These are phyloP conservation scores for Microcebus murinus DNA, from an alignment of 2,113 vertebrate species.

Conservation along the genomic window DNA sequence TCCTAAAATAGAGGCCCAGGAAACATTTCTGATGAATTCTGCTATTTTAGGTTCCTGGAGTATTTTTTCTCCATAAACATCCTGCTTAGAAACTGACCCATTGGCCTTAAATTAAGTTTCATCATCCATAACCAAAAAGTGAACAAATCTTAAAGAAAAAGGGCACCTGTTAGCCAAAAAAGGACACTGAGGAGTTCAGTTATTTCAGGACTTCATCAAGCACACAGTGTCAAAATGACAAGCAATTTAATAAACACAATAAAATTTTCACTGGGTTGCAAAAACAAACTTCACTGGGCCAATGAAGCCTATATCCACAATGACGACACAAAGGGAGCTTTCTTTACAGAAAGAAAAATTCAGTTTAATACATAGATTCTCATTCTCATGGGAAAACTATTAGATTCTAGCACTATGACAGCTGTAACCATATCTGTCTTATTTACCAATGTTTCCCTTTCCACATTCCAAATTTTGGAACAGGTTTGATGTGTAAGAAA, in stretches of 20 bases:
- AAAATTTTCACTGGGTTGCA: not conserved
- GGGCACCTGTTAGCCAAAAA: not conserved
- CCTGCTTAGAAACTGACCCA: not conserved
- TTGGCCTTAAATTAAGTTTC: slow-evolving; percentile 12
- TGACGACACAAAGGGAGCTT: not conserved
- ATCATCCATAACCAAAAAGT: slow-evolving; percentile 48
- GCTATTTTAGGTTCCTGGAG: not conserved
- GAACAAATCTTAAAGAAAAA: not conserved
- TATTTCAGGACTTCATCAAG: not conserved
- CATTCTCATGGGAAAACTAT: not conserved
- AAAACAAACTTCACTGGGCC: not conserved
- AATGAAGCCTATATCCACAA: not conserved
- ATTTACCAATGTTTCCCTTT: not conserved
- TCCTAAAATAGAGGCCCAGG: slow-evolving; percentile 33
- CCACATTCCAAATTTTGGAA: not conserved
- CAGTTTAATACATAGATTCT: not conserved
- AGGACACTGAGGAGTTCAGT: not conserved
- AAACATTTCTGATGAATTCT: not conserved
- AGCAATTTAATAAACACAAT: not conserved
- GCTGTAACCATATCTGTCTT: not conserved
- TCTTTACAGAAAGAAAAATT: not conserved
- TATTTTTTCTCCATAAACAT: slow-evolving; percentile 32
- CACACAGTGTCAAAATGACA: not conserved
- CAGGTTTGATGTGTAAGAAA: not conserved
- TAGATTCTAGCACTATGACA: not conserved